These are phyloP conservation scores for Sepioteuthis lessoniana DNA, from an alignment of 2,888 invertebrate species.

Conservation along the genomic window DNA sequence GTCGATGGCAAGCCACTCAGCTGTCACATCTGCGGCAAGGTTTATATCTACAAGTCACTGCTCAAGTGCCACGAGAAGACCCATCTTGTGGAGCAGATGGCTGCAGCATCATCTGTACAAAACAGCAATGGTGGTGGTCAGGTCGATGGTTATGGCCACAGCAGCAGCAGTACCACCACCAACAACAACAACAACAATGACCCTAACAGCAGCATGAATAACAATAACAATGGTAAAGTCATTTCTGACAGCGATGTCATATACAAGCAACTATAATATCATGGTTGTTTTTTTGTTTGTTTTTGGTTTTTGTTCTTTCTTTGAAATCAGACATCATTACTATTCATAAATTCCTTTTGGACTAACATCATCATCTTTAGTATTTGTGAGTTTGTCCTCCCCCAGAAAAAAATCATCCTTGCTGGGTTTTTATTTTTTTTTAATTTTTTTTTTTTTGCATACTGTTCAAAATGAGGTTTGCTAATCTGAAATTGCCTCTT, in stretches of 20 bases:
- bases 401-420: neutral
- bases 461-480: neutral
- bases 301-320: conserved; percentile 5
- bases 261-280: conserved; percentile 34
- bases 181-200: neutral
- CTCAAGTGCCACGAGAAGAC: conserved; percentile 46
- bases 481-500: neutral
- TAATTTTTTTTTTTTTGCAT: neutral
- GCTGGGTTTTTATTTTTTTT: too few species aligned
- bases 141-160: neutral
- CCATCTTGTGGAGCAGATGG: conserved; percentile 43
- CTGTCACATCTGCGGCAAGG: conserved; percentile 39
- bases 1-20: conserved; percentile 40
- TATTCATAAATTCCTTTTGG: neutral
- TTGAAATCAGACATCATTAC: conserved; percentile 33
- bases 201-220: neutral
- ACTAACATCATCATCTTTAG: conserved; percentile 15
- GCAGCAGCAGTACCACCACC: neutral
- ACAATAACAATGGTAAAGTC: neutral
- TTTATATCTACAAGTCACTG: conserved; percentile 44
- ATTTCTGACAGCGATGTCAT: conserved; percentile 33
- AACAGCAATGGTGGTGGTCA: conserved; percentile 35
- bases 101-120: neutral
- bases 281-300: conserved; percentile 17
- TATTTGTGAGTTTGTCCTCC: neutral